These are phyloP conservation scores for Spea bombifrons DNA, from an alignment of 2,113 vertebrate species.

Conservation along the genomic window DNA sequence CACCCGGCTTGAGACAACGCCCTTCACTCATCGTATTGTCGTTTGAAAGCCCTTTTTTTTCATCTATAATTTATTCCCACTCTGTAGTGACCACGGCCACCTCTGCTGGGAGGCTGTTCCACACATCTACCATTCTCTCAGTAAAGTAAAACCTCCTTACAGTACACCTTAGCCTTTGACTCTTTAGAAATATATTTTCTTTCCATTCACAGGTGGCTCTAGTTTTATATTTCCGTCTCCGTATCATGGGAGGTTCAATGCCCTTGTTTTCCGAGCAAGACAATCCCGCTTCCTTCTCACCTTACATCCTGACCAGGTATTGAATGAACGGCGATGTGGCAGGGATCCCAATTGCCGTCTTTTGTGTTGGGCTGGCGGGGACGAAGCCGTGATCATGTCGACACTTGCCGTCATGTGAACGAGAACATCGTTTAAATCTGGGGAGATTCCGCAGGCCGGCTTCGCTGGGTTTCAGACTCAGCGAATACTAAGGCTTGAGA, in stretches of 20 bases:
- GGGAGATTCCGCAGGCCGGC: not conserved
- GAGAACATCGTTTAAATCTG: not conserved
- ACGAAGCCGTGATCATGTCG: not conserved
- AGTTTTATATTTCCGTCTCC: conserved; percentile 82
- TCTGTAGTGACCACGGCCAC: no score
- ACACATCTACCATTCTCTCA: no score
- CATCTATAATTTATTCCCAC: no score
- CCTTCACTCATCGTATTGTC: no score
- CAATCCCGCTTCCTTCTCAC: conserved; percentile 95
- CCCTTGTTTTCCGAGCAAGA: conserved; percentile 97
- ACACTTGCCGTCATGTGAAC: no score
- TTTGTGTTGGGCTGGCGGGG: not conserved
- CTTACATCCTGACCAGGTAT: conserved; percentile 87
- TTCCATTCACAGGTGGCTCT: conserved; percentile 72
- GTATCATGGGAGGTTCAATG: conserved; percentile 97
- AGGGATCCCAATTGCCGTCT: not conserved
- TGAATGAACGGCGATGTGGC: conserved; percentile 7
- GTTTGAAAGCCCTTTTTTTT: no score
- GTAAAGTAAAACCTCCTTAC: no score
- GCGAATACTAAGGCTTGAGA: no score
- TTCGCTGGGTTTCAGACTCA: not conserved
- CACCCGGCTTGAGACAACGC: no score
- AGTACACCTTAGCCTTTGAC: no score
- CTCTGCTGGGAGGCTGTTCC: no score
- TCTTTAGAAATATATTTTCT: not conserved